Evolutionary conservation across 1,140 invertebrate genomes (phyloP).

Genomic region (Dryas iulia): DNA sequence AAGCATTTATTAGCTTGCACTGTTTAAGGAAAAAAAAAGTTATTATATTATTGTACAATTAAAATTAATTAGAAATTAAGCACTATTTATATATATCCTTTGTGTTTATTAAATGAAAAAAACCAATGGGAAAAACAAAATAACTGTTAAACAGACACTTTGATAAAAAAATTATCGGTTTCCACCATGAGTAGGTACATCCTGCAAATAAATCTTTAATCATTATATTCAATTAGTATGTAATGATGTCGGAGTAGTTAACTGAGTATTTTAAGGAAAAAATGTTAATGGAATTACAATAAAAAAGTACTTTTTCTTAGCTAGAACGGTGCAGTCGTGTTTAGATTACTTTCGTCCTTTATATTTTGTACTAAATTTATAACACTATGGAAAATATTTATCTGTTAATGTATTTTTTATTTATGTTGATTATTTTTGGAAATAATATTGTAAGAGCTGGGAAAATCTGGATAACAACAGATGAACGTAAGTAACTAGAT

Average conservation of each 20-base stretch:
- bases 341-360: background rate
- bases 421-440: background rate
- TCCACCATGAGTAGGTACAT: constrained; percentile 8
- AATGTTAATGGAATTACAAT: background rate
- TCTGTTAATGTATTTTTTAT: background rate
- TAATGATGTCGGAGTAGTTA: constrained; percentile 2
- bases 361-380: background rate
- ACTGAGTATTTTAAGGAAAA: background rate
- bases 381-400: background rate
- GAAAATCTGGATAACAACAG: constrained; percentile 43
- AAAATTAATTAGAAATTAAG: background rate
- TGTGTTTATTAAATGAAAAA: background rate
- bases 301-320: background rate
- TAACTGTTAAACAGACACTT: background rate
- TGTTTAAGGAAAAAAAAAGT: no score
- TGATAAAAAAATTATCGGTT: constrained; percentile 14
- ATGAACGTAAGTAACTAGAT: constrained; percentile 47
- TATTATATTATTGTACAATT: no score
- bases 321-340: background rate
- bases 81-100: background rate
- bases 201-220: constrained; percentile 7
- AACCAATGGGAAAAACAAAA: background rate
- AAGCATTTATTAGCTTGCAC: no score
- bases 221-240: constrained; percentile 6
- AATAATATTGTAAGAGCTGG: constrained; percentile 10